A percentile compares a stretch with the other conserved stretches of the same genome.
These are phyloP conservation scores for Unio delphinus DNA, from an alignment of 2,888 invertebrate species.

Conservation along the genomic window DNA sequence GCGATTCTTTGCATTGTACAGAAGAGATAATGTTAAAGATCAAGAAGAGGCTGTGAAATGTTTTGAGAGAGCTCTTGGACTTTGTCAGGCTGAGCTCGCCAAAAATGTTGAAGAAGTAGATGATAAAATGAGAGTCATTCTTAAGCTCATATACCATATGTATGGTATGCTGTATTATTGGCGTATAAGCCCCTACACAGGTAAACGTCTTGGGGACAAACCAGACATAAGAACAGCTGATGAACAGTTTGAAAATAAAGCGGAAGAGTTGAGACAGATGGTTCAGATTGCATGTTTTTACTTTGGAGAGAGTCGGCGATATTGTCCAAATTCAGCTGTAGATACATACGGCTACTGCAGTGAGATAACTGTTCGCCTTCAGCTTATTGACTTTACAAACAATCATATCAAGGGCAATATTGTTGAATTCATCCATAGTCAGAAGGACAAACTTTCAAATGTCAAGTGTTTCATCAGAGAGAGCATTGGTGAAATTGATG, in stretches of 20 bases:
- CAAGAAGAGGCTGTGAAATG: slow-evolving; percentile 33
- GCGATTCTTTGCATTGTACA: slow-evolving; percentile 35
- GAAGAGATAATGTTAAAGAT: slow-evolving; percentile 28
- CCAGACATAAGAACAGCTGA: slow-evolving; percentile 7
- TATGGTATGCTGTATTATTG: slow-evolving; percentile 26
- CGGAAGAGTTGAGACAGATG: slow-evolving; percentile 3
- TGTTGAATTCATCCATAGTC: slow-evolving; percentile 6
- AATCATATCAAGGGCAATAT: slow-evolving; percentile 14
- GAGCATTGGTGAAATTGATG: slow-evolving; percentile 17
- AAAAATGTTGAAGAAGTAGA: slow-evolving; percentile 15
- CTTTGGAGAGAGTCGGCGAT: slow-evolving; percentile 15
- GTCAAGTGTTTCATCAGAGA: slow-evolving; percentile 17
- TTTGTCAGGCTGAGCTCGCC: slow-evolving; percentile 20
- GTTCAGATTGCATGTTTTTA: slow-evolving; percentile 17
- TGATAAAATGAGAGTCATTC: slow-evolving; percentile 16
- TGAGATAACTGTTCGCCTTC: slow-evolving; percentile 20
- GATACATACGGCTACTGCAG: slow-evolving; percentile 11
- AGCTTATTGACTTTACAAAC: slow-evolving; percentile 31
- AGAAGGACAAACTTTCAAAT: slow-evolving; percentile 10
- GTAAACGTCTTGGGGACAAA: slow-evolving; percentile 11
- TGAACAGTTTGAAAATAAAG: slow-evolving; percentile 8
- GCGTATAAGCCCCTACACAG: slow-evolving; percentile 20
- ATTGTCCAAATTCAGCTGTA: slow-evolving; percentile 15
- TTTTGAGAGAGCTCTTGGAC: slow-evolving; percentile 23
- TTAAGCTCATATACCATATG: slow-evolving; percentile 41